Conservation (phyloP, 2,113 vertebrate genomes). For the Pedetes capensis region DNA sequence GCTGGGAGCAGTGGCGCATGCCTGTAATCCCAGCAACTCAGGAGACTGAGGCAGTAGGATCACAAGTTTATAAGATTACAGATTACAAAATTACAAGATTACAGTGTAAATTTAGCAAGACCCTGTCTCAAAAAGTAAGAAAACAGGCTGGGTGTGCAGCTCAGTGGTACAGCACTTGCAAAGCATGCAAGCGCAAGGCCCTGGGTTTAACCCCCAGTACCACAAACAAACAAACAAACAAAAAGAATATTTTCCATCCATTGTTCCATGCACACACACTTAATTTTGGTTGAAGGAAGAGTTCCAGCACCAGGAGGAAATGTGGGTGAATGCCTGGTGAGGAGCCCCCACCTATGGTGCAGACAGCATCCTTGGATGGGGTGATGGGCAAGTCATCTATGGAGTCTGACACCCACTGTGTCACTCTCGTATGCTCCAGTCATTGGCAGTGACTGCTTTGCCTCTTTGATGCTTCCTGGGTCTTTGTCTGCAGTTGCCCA, state of each 20-base stretch:
- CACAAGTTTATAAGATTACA: too few species aligned
- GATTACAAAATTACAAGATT: too few species aligned
- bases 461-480: neutral
- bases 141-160: too few species aligned
- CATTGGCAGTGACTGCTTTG: neutral
- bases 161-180: too few species aligned
- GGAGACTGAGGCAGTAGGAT: too few species aligned
- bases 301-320: neutral
- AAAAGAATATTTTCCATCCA: neutral
- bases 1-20: too few species aligned
- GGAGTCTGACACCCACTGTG: neutral
- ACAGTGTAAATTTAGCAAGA: too few species aligned
- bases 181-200: too few species aligned
- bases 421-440: neutral
- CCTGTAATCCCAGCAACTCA: too few species aligned
- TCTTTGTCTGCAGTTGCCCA: neutral
- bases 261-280: neutral
- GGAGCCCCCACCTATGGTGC: neutral
- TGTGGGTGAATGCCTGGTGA: neutral
- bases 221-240: too few species aligned
- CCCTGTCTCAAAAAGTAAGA: too few species aligned
- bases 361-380: neutral
- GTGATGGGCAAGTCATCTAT: rapidly evolving
- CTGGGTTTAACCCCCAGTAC: too few species aligned
- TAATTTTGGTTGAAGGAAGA: neutral